These are phyloP conservation scores for Molossus alvarezi DNA, from an alignment of 2,797 vertebrate genomes.

Conservation along the genomic window DNA sequence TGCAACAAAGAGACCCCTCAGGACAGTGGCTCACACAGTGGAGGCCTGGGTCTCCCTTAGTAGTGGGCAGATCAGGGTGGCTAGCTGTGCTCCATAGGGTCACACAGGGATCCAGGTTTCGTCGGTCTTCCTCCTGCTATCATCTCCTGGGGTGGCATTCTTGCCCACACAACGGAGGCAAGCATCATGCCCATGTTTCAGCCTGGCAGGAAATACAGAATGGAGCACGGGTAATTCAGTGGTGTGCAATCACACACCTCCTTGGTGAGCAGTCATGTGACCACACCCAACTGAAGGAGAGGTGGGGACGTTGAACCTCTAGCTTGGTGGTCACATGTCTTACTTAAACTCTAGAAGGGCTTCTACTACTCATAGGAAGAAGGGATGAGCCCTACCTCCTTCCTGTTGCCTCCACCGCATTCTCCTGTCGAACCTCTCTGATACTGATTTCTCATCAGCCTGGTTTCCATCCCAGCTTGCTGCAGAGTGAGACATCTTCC, in stretches of 20 bases:
- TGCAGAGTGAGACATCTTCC: neutral
- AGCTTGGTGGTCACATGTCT: neutral
- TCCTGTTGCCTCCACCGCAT: accelerated
- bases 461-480: neutral
- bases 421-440: neutral
- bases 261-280: neutral
- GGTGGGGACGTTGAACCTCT: neutral
- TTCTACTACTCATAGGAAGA: neutral
- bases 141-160: neutral
- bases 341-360: accelerated
- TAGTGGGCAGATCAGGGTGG: accelerated
- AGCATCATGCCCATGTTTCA: accelerated
- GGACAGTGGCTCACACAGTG: neutral
- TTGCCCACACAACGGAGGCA: accelerated
- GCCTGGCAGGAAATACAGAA: neutral
- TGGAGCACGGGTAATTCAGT: accelerated
- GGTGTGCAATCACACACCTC: neutral
- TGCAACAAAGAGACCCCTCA: neutral
- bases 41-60: neutral
- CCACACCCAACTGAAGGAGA: no score
- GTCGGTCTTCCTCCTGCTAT: neutral
- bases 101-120: neutral
- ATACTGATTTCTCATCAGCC: neutral
- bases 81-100: neutral
- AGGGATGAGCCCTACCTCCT: neutral